phyloP scores from a whole-genome alignment of 2,797 vertebrate species.

The Champsocephalus esox region DNA sequence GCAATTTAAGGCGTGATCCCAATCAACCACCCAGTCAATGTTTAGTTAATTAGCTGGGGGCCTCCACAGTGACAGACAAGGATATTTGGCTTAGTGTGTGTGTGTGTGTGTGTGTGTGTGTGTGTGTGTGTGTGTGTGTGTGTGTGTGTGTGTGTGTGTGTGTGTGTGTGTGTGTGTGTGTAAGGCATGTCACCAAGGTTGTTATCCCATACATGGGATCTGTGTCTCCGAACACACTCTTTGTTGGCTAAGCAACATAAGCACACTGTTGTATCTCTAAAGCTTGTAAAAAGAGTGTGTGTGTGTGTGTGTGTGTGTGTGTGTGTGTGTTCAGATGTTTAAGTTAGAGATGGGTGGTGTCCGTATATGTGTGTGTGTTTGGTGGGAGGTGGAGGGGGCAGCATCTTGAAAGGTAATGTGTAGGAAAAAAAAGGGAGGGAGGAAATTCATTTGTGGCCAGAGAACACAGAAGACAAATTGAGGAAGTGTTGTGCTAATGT shows the following conservation, averaged over 20 bases:
- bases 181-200: conserved; percentile 72
- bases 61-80: conserved; percentile 62
- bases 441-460: conserved; percentile 93
- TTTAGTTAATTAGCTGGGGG: conserved; percentile 74
- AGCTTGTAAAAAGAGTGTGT: conserved; percentile 74
- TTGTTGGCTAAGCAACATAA: conserved; percentile 78
- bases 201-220: conserved; percentile 75
- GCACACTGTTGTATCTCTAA: conserved; percentile 78
- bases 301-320: conserved; percentile 33
- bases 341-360: conserved; percentile 63
- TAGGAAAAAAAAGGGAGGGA: conserved; percentile 76
- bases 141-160: conserved; percentile 40
- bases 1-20: conserved; percentile 60
- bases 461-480: conserved; percentile 96
- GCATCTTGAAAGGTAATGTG: conserved; percentile 81
- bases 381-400: conserved; percentile 36
- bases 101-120: conserved; percentile 46
- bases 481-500: conserved; percentile 94
- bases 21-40: conserved; percentile 68
- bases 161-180: conserved; percentile 37
- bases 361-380: conserved; percentile 41
- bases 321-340: conserved; percentile 67
- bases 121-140: conserved; percentile 41
- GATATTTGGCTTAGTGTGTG: conserved; percentile 64
- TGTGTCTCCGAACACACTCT: conserved; percentile 71